Evolutionary conservation across 2,888 invertebrate genomes (phyloP).

Genomic region (Dinocampus coccinellae): DNA sequence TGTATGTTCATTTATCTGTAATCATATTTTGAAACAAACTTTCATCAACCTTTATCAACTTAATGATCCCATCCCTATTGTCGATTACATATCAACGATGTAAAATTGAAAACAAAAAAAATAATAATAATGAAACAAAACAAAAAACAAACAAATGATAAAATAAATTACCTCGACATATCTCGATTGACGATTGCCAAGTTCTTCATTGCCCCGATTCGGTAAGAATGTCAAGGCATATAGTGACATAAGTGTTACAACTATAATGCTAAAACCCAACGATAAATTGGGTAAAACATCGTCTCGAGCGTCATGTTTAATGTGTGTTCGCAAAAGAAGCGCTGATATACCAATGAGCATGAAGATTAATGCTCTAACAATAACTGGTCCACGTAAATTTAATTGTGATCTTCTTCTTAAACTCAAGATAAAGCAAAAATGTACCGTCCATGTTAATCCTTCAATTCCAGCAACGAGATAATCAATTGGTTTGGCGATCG

Average conservation of each 20-base stretch:
- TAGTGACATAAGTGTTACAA: slow-evolving; percentile 75
- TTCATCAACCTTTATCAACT: slow-evolving; percentile 6
- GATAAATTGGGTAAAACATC: slow-evolving; percentile 66
- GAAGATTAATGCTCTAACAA: slow-evolving; percentile 76
- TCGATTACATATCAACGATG: background rate
- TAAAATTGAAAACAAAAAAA: too few relatives aligned
- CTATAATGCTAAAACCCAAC: slow-evolving; percentile 75
- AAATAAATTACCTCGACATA: slow-evolving; percentile 71
- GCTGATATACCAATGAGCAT: slow-evolving; percentile 76
- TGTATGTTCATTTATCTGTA: slow-evolving; percentile 74
- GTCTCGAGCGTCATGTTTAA: slow-evolving; percentile 61
- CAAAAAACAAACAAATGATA: too few relatives aligned
- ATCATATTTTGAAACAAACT: background rate
- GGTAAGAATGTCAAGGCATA: slow-evolving; percentile 83
- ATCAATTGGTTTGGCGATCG: slow-evolving; percentile 74
- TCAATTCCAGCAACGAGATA: slow-evolving; percentile 80
- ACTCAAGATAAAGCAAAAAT: slow-evolving; percentile 81
- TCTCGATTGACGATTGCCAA: slow-evolving; percentile 66
- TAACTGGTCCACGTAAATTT: slow-evolving; percentile 81
- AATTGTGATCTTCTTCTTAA: slow-evolving; percentile 76
- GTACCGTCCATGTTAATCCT: slow-evolving; percentile 85
- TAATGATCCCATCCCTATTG: slow-evolving; percentile 22
- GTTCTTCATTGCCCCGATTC: slow-evolving; percentile 65
- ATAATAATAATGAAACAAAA: background rate
- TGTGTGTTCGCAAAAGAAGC: slow-evolving; percentile 74